phyloP scores from a whole-genome alignment of 2,113 vertebrate genomes.

The Stigmatopora argus region DNA sequence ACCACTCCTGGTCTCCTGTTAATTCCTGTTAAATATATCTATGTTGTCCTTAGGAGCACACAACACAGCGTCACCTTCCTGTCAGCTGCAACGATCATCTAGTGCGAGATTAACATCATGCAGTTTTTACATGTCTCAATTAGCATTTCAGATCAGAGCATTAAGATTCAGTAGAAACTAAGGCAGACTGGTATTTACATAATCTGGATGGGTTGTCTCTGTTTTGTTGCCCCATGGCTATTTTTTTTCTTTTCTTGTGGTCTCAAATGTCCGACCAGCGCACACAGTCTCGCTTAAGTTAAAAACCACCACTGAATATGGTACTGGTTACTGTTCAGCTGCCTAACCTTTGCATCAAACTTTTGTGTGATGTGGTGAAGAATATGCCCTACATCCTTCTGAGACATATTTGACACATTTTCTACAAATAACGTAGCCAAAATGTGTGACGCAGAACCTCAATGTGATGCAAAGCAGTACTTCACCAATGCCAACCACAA shows the following conservation, averaged over 20 bases:
- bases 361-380: not conserved
- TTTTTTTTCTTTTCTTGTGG: slow-evolving; percentile 25
- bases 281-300: slow-evolving; percentile 45
- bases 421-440: not conserved
- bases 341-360: not conserved
- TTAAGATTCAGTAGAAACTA: slow-evolving; percentile 59
- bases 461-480: not conserved
- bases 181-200: slow-evolving; percentile 65
- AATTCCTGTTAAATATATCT: not conserved
- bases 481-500: not conserved
- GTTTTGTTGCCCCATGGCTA: slow-evolving; percentile 46
- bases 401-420: not conserved
- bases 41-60: not conserved
- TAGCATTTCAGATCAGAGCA: slow-evolving; percentile 66
- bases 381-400: not conserved
- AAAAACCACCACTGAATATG: not conserved
- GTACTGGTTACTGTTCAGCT: not conserved
- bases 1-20: slow-evolving; percentile 6
- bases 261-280: slow-evolving; percentile 57
- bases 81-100: slow-evolving; percentile 12
- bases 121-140: slow-evolving; percentile 44
- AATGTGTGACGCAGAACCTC: not conserved
- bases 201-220: slow-evolving; percentile 63
- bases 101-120: slow-evolving; percentile 28
- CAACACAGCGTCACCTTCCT: not conserved